Base-by-base conservation (phyloP, 2,888 invertebrate species). In the Xestia ashworthii region DNA sequence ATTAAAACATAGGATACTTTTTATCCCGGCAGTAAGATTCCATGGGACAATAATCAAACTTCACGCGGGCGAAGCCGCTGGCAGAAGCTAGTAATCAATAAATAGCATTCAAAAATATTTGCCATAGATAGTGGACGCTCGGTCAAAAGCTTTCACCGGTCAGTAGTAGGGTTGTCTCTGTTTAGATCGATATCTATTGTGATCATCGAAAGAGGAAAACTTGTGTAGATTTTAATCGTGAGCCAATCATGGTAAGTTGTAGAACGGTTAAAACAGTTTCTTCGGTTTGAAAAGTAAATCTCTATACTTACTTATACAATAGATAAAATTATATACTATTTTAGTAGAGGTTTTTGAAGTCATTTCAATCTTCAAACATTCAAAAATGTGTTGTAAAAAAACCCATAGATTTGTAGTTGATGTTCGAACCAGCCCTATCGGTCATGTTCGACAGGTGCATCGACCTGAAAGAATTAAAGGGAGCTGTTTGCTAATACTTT, bases 61-160 rank as follows among this genome's bases (percentile, higher is more conserved):
- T n/a, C n/a, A n/a, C n/a, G n/a, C n/a, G n/a, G n/a, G n/a, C n/a
- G n/a, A n/a, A n/a, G n/a, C n/a, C n/a, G n/a, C n/a, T n/a, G n/a
- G n/a, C n/a, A n/a, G n/a, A n/a, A n/a, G n/a, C n/a, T n/a, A n/a
- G n/a, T 84, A 85, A 83, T 87, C 81, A 81, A 82, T 84, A 80
- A 87, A 87, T 77, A 80, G 58, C 73, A 81, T 84, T 88, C 73
- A 80, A 84, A 88, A 87, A 88, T 89, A 88, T 89, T 88, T 88
- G 89, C 88, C 83, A 86, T 86, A 83, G 81, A 84, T 88, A 79
- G 74, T 86, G 64, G 87, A 80, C 79, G 73, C 58, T 50, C 70
- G 74, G 82, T 78, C 86, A 73, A 80, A 65, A 81, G 82, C 89
- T 89, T 89, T 89, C 89, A 79, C 89, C 81, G 72, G 64, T 82